Conservation (phyloP, 92 coral and sea anemone genomes). For the Phenganax marumi region DNA sequence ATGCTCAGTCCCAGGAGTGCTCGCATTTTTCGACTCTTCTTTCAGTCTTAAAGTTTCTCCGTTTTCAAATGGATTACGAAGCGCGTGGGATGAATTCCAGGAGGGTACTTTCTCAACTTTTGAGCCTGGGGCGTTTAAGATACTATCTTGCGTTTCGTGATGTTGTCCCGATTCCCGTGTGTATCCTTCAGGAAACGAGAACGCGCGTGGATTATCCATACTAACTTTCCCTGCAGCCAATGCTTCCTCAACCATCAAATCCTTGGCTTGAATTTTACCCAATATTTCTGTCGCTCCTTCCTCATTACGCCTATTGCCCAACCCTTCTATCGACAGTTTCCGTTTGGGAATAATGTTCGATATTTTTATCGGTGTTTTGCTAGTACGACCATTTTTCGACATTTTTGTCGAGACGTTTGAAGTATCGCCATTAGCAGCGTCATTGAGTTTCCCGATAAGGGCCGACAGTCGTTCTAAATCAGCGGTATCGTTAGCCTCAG, state of each 20-base stretch:
- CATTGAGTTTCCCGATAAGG: background rate
- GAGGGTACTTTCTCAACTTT: background rate
- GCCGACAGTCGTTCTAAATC: conserved; percentile 10
- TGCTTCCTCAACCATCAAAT: background rate
- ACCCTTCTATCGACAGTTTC: background rate
- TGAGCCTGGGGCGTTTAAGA: background rate
- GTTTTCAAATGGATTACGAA: background rate
- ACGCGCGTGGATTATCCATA: background rate
- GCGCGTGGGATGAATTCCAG: background rate
- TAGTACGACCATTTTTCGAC: background rate
- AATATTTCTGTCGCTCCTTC: background rate
- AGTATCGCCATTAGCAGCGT: background rate
- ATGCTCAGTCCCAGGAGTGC: background rate
- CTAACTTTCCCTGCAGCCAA: no score
- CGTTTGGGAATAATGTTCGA: no score
- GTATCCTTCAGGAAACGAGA: background rate
- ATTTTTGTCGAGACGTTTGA: background rate
- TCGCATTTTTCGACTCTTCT: background rate
- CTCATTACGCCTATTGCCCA: background rate
- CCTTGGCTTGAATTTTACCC: background rate
- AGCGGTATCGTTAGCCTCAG: conserved; percentile 2
- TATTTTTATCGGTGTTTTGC: background rate
- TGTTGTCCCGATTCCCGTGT: background rate
- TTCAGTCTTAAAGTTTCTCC: background rate
- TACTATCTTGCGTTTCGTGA: background rate